These are phyloP conservation scores for Drosophila koepferae DNA, from an alignment of 2,888 invertebrate species.

Conservation along the genomic window DNA sequence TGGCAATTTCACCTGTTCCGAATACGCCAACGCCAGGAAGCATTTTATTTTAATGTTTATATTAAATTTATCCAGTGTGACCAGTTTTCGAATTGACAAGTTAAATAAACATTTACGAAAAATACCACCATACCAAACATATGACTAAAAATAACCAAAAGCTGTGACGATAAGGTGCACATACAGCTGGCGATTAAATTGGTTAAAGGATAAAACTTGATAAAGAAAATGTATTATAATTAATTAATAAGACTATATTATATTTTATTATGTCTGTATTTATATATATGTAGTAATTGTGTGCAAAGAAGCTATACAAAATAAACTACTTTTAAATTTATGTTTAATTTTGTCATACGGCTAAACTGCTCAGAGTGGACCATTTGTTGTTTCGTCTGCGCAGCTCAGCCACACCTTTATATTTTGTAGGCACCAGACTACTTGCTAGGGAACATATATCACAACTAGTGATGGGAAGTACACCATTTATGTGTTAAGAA, in stretches of 20 bases:
- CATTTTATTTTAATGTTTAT: conserved; percentile 86
- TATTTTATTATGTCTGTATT: background rate
- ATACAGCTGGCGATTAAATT: background rate
- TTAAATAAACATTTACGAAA: background rate
- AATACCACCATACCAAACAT: conserved; percentile 3
- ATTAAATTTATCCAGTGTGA: conserved; percentile 27
- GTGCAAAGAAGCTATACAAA: background rate
- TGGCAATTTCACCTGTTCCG: conserved; percentile 90
- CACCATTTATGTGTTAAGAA: background rate
- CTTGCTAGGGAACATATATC: background rate
- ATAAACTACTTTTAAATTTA: background rate
- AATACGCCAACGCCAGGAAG: conserved; percentile 97
- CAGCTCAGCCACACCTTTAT: conserved; percentile 7
- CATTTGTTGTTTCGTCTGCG: background rate
- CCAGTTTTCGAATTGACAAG: background rate
- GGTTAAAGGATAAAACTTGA: background rate
- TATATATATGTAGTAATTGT: background rate
- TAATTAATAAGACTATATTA: too few species aligned
- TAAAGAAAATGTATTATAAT: too few species aligned
- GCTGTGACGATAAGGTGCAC: background rate
- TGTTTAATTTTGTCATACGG: background rate
- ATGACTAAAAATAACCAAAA: conserved; percentile 1
- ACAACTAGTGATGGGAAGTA: conserved; percentile 1
- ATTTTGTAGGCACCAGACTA: background rate
- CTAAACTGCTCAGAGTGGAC: background rate